Conservation (phyloP, 2,888 invertebrate genomes). For the Agrochola macilenta region DNA sequence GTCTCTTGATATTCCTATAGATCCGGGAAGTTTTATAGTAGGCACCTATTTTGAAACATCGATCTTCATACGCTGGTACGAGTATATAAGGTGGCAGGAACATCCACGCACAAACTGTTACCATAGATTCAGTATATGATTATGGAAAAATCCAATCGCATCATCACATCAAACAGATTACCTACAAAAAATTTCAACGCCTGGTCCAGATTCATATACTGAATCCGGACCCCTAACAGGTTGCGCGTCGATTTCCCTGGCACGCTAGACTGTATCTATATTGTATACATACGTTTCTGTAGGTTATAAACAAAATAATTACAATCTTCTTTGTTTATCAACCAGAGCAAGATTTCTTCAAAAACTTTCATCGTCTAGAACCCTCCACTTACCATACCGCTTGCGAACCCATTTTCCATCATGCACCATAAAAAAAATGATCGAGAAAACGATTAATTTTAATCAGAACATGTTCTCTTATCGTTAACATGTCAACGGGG, state of each 20-base stretch:
- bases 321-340: not conserved
- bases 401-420: conserved; percentile 43
- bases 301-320: not conserved
- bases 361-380: not conserved
- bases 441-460: conserved; percentile 66
- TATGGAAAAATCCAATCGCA: no score
- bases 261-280: no score
- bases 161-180: no score
- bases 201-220: no score
- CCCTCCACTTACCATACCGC: not conserved
- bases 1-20: not conserved
- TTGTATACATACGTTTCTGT: not conserved
- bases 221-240: no score
- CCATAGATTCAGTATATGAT: no score
- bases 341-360: not conserved
- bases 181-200: no score
- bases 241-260: no score
- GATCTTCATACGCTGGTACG: not conserved
- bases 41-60: not conserved
- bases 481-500: conserved; percentile 71
- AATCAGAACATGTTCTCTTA: conserved; percentile 67
- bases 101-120: no score
- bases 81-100: not conserved
- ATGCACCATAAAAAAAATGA: conserved; percentile 53
- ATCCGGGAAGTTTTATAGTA: not conserved